phyloP scores from a whole-genome alignment of 2,113 vertebrate genomes.

The Vimba vimba region DNA sequence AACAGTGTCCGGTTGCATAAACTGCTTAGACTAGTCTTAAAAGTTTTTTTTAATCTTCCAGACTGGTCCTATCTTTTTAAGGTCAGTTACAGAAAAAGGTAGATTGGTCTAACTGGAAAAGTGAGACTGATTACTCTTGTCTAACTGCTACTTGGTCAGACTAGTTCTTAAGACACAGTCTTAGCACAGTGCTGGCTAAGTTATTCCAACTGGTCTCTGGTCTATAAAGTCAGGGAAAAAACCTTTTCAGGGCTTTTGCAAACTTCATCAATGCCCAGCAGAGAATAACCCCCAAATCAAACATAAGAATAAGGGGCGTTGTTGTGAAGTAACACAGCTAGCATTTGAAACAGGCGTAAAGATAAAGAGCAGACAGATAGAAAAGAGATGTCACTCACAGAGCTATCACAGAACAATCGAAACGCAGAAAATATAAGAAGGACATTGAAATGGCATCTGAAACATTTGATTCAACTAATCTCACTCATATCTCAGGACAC shows the following conservation, averaged over 20 bases:
- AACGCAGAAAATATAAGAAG: slow-evolving; percentile 70
- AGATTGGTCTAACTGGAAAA: no score
- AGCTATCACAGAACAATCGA: slow-evolving; percentile 73
- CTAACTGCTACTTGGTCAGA: no score
- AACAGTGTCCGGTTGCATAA: not conserved
- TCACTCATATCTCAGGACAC: not conserved
- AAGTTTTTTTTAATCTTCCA: not conserved
- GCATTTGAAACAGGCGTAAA: slow-evolving; percentile 50
- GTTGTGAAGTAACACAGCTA: slow-evolving; percentile 57
- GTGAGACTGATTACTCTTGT: no score
- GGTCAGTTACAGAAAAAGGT: no score
- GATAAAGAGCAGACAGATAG: slow-evolving; percentile 52
- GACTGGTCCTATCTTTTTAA: no score
- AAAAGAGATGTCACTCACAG: slow-evolving; percentile 75
- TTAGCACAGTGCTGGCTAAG: no score
- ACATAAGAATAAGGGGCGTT: slow-evolving; percentile 52
- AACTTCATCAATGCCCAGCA: not conserved
- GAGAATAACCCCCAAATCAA: slow-evolving; percentile 52
- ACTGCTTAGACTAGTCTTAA: no score
- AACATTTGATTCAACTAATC: slow-evolving; percentile 13
- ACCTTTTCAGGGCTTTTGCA: not conserved
- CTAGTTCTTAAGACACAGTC: no score
- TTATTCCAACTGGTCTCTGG: no score
- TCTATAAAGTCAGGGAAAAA: not conserved
- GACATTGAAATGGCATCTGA: slow-evolving; percentile 63